Conservation (phyloP, 2,797 vertebrate genomes). For the Phoeniculus purpureus region DNA sequence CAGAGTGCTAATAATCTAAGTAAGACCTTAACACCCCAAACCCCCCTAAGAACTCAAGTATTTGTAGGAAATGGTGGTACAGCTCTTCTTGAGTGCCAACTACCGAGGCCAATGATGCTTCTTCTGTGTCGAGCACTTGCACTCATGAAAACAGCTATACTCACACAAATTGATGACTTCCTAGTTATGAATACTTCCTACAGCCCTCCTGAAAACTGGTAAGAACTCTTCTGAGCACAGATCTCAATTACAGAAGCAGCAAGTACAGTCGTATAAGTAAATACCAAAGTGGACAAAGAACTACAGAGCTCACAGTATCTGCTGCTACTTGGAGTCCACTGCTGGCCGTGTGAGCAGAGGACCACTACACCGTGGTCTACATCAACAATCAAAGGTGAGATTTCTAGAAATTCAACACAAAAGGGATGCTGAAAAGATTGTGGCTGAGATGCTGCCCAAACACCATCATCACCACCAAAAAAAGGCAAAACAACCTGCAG, state of each 20-base stretch:
- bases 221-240: not conserved
- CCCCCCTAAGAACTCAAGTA: not conserved
- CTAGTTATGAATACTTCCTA: not conserved
- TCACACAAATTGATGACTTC: not conserved
- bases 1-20: not conserved
- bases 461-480: not conserved
- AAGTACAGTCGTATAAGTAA: not conserved
- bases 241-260: not conserved
- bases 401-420: not conserved
- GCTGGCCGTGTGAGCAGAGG: not conserved
- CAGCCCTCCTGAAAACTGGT: not conserved
- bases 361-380: not conserved
- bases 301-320: accelerated
- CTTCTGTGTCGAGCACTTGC: not conserved
- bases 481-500: not conserved
- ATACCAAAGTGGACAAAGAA: not conserved
- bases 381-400: not conserved
- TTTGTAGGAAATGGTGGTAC: not conserved
- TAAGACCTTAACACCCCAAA: not conserved
- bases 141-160: not conserved
- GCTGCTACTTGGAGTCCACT: not conserved
- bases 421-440: not conserved
- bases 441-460: not conserved
- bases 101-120: not conserved
- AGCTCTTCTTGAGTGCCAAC: not conserved